phyloP scores from a whole-genome alignment of 2,888 invertebrate species.

The Maniola hyperantus region DNA sequence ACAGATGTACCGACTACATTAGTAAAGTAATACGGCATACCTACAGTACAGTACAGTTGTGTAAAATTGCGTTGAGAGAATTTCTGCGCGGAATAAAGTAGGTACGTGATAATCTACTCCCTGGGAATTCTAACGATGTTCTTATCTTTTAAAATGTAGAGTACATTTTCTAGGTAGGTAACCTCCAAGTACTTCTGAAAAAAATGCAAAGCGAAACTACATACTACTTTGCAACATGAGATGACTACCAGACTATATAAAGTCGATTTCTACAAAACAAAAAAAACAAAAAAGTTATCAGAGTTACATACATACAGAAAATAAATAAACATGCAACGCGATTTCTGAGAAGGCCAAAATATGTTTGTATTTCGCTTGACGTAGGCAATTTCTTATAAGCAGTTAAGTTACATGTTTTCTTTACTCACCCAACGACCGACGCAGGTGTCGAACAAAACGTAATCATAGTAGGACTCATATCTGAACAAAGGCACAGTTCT shows the following conservation, averaged over 20 bases:
- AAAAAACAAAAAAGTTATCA: too few relatives aligned
- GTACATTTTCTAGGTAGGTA: neutral
- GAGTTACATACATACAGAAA: too few relatives aligned
- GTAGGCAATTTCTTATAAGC: neutral
- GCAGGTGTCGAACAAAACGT: conserved; percentile 1
- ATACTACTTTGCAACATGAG: too few relatives aligned
- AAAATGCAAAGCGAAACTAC: neutral
- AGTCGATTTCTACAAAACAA: too few relatives aligned
- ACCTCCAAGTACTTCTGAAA: neutral
- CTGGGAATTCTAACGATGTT: conserved; percentile 19
- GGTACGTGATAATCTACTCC: conserved; percentile 16
- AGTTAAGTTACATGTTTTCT: neutral
- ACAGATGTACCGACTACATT: conserved; percentile 26
- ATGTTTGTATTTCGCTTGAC: neutral
- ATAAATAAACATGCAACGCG: neutral
- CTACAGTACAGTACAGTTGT: conserved; percentile 21
- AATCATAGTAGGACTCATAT: neutral
- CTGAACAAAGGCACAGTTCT: too few relatives aligned
- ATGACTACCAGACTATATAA: too few relatives aligned
- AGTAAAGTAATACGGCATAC: conserved; percentile 24
- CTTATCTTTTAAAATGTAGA: conserved; percentile 7
- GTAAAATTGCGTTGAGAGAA: conserved; percentile 22
- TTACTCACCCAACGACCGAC: neutral
- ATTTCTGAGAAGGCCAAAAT: neutral
- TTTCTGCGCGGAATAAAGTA: conserved; percentile 16